Conservation (phyloP, 2,113 vertebrate species). For the Chionis minor region DNA sequence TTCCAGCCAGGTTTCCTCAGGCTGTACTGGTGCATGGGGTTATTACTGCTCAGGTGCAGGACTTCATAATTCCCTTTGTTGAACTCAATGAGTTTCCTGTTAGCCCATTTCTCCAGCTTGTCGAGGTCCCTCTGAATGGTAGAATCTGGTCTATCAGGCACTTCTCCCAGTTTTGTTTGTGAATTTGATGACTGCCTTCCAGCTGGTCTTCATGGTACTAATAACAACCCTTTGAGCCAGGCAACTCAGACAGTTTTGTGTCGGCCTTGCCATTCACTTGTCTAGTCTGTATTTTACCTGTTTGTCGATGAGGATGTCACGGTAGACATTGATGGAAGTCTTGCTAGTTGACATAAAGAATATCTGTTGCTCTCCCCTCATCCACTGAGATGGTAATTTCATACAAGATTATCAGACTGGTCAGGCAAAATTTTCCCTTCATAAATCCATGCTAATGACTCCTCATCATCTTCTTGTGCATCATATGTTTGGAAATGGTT, state of each 20-base stretch:
- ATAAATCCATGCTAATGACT: neutral
- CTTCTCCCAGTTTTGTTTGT: neutral
- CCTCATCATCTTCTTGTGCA: neutral
- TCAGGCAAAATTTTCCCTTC: neutral
- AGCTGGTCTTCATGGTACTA: neutral
- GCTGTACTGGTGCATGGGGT: neutral
- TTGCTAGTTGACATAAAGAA: neutral
- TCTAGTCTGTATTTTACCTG: neutral
- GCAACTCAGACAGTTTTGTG: neutral
- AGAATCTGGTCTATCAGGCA: neutral
- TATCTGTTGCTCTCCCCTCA: neutral
- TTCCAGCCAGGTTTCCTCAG: neutral
- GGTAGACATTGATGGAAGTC: fast-evolving
- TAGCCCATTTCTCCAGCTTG: neutral
- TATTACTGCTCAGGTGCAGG: neutral
- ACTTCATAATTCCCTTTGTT: neutral
- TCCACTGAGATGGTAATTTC: neutral
- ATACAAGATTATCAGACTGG: neutral
- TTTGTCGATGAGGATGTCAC: neutral
- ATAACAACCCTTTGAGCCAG: neutral
- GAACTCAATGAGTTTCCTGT: neutral
- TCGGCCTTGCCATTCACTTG: neutral
- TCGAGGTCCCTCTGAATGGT: neutral
- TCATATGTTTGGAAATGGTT: neutral
- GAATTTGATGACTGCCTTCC: neutral